phyloP scores from a whole-genome alignment of 30 jellyfish, hydroid and myxozoan species.

The Pelagia noctiluca region DNA sequence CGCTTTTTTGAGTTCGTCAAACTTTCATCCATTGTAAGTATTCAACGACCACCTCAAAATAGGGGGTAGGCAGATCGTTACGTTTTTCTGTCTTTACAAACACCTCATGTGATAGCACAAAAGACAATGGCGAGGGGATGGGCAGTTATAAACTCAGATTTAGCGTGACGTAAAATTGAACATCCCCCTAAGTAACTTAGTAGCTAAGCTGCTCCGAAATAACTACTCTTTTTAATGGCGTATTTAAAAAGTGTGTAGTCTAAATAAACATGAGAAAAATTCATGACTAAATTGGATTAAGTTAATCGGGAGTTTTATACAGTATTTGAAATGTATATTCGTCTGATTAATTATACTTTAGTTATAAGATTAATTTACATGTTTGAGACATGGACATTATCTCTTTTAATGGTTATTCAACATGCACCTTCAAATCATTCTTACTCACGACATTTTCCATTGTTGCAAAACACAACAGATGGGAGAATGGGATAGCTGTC shows the following conservation, averaged over 20 bases:
- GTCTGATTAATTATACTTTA: conserved; percentile 6
- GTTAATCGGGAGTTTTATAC: not conserved
- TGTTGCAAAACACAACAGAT: not conserved
- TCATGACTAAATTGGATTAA: not conserved
- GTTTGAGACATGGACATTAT: not conserved
- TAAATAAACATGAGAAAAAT: not conserved
- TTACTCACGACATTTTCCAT: not conserved
- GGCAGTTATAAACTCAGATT: conserved; percentile 55
- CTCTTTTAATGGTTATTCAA: not conserved
- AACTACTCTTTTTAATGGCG: no score
- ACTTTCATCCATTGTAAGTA: no score
- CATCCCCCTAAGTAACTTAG: no score
- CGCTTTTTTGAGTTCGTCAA: no score
- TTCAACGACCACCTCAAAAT: no score
- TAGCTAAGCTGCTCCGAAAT: no score
- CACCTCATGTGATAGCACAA: conserved; percentile 34
- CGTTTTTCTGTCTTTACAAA: conserved; percentile 50
- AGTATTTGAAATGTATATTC: not conserved
- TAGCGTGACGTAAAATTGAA: conserved; percentile 60
- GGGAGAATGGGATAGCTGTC: no score
- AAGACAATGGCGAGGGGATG: conserved; percentile 58
- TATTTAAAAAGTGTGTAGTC: no score
- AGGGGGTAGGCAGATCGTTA: no score
- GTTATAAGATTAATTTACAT: not conserved
- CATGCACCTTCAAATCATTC: not conserved